phyloP scores from a whole-genome alignment of 1,140 invertebrate species.

The Lordiphosa mommai region DNA sequence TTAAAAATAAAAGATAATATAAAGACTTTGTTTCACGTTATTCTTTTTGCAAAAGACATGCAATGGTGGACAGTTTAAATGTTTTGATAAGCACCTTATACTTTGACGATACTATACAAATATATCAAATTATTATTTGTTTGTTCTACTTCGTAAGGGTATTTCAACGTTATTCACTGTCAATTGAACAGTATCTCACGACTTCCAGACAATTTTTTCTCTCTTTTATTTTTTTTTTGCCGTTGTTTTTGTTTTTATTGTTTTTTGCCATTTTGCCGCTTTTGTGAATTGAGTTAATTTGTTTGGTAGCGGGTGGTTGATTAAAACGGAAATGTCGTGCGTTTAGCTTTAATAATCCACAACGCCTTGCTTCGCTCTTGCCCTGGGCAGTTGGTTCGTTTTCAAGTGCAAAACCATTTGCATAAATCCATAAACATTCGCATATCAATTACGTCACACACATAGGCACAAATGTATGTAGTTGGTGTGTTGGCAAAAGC shows the following conservation, averaged over 20 bases:
- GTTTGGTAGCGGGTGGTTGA: constrained; percentile 64
- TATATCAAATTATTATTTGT: too few relatives aligned
- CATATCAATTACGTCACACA: constrained; percentile 34
- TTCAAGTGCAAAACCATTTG: constrained; percentile 51
- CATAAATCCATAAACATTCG: constrained; percentile 18
- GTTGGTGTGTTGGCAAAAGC: constrained; percentile 21
- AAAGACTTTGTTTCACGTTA: too few relatives aligned
- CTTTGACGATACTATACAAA: too few relatives aligned
- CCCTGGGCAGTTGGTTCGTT: constrained; percentile 9
- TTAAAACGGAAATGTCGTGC: constrained; percentile 72
- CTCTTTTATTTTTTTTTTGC: constrained; percentile 5
- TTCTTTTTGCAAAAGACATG: too few relatives aligned
- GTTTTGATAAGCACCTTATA: too few relatives aligned
- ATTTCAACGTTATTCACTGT: background rate
- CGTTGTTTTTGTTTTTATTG: constrained; percentile 13
- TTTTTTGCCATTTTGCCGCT: constrained; percentile 24
- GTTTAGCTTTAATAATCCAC: constrained; percentile 54
- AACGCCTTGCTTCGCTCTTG: constrained; percentile 29
- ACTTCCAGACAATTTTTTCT: constrained; percentile 9
- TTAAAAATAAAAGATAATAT: too few relatives aligned
- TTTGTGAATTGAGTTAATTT: constrained; percentile 44
- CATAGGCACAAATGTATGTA: background rate
- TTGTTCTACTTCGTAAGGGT: background rate
- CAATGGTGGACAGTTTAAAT: too few relatives aligned
- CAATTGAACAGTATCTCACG: constrained; percentile 14